phyloP scores from a whole-genome alignment of 2,113 vertebrate species.

The Psettodes erumei region DNA sequence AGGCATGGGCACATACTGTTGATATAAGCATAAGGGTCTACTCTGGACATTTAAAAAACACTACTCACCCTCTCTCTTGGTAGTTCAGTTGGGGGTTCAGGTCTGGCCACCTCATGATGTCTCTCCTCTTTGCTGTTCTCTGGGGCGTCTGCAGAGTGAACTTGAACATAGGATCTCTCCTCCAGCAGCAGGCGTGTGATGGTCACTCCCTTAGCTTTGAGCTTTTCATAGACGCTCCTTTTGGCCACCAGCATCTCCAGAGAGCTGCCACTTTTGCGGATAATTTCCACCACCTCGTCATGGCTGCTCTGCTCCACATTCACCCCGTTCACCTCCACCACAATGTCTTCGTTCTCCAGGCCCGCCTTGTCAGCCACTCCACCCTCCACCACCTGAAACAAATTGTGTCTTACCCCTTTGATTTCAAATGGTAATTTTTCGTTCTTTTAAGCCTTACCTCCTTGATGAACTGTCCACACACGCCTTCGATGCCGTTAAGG shows the following conservation, averaged over 20 bases:
- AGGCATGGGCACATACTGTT: neutral
- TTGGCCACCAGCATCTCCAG: slow-evolving; percentile 88
- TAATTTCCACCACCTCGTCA: slow-evolving; percentile 85
- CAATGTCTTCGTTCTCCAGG: slow-evolving; percentile 85
- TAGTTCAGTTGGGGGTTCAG: slow-evolving; percentile 35
- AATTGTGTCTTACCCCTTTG: neutral
- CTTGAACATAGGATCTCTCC: slow-evolving; percentile 30
- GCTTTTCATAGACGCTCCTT: slow-evolving; percentile 82
- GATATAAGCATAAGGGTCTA: neutral
- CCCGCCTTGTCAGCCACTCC: slow-evolving; percentile 87
- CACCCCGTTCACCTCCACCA: slow-evolving; percentile 91
- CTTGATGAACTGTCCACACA: slow-evolving; percentile 85
- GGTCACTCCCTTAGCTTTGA: slow-evolving; percentile 82
- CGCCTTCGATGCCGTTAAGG: slow-evolving; percentile 87
- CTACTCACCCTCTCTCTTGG: slow-evolving; percentile 76
- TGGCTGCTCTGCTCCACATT: slow-evolving; percentile 86
- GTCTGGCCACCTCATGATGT: slow-evolving; percentile 13
- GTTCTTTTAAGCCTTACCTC: slow-evolving; percentile 81
- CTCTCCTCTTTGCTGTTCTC: neutral
- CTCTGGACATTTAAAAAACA: neutral
- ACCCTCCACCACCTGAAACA: slow-evolving; percentile 84
- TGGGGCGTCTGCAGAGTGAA: slow-evolving; percentile 20
- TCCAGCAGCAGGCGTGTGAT: slow-evolving; percentile 78
- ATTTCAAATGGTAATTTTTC: neutral
- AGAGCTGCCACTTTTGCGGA: slow-evolving; percentile 79